These are phyloP conservation scores for Aphaenogaster rudis DNA, from an alignment of 1,140 invertebrate genomes.

Conservation along the genomic window DNA sequence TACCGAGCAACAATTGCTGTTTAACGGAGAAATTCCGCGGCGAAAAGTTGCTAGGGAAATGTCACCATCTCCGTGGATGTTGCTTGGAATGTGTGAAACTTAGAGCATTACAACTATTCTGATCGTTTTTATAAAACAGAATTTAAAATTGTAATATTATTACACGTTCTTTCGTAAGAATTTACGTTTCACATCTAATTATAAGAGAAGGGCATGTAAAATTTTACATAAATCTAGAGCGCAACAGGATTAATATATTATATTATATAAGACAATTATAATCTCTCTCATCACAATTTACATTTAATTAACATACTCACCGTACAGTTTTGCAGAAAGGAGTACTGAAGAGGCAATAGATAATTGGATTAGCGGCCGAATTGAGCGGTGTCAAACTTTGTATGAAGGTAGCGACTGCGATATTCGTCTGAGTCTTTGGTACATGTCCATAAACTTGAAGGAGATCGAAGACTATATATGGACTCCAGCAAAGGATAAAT, in stretches of 20 bases:
- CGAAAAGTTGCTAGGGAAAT: neutral
- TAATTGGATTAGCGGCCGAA: slow-evolving; percentile 97
- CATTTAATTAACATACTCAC: slow-evolving; percentile 87
- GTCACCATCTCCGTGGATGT: neutral
- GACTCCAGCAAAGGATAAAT: slow-evolving; percentile 98
- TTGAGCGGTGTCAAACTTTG: slow-evolving; percentile 97
- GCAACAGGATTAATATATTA: neutral
- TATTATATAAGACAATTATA: neutral
- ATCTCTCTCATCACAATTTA: neutral
- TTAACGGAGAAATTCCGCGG: slow-evolving; percentile 30
- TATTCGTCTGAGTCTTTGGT: slow-evolving; percentile 92
- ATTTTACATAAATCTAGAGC: neutral
- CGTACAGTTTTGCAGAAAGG: slow-evolving; percentile 95
- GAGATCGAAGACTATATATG: slow-evolving; percentile 97
- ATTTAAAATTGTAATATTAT: neutral
- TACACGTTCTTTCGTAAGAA: neutral
- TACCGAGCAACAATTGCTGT: slow-evolving; percentile 68
- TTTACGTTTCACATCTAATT: neutral
- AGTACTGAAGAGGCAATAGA: slow-evolving; percentile 97
- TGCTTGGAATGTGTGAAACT: neutral
- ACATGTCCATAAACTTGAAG: slow-evolving; percentile 96
- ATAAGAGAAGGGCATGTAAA: neutral
- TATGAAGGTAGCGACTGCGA: slow-evolving; percentile 96
- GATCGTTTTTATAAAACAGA: neutral
- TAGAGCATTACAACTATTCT: neutral